A percentile compares a stretch with the other conserved stretches of the same genome.
Conservation (phyloP, 2,797 vertebrate species). For the Hemitrygon akajei region DNA sequence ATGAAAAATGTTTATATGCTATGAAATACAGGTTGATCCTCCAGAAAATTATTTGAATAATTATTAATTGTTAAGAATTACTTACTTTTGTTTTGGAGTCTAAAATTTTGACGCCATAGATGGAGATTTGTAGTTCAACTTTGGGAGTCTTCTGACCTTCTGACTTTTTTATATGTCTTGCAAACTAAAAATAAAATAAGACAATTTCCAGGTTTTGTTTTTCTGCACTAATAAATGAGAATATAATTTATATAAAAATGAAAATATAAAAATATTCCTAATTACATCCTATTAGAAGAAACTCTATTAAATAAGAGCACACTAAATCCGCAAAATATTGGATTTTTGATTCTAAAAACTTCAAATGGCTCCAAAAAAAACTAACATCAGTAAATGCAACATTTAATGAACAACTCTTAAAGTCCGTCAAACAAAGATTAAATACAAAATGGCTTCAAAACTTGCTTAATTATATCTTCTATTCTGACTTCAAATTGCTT, state of each 20-base stretch:
- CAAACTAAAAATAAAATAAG: constrained; percentile 66
- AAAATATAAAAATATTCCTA: neutral
- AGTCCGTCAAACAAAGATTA: neutral
- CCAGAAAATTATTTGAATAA: neutral
- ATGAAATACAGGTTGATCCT: neutral
- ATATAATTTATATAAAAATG: neutral
- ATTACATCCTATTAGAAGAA: neutral
- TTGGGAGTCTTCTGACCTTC: constrained; percentile 94
- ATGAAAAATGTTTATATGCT: neutral
- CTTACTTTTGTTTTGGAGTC: constrained; percentile 90
- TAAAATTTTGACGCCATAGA: constrained; percentile 95
- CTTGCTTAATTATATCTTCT: neutral
- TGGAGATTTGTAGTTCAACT: constrained; percentile 93
- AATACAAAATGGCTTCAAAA: neutral
- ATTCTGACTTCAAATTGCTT: neutral
- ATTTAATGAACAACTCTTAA: neutral
- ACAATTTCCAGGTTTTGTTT: neutral
- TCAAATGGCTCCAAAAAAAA: neutral
- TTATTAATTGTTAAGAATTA: neutral
- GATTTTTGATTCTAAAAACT: neutral
- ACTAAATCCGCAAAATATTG: neutral
- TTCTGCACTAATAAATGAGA: neutral
- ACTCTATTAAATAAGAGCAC: neutral
- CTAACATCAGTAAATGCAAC: neutral
- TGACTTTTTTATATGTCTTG: constrained; percentile 96